phyloP scores from a whole-genome alignment of 2,113 vertebrate species.

The Nothoprocta pentlandii region DNA sequence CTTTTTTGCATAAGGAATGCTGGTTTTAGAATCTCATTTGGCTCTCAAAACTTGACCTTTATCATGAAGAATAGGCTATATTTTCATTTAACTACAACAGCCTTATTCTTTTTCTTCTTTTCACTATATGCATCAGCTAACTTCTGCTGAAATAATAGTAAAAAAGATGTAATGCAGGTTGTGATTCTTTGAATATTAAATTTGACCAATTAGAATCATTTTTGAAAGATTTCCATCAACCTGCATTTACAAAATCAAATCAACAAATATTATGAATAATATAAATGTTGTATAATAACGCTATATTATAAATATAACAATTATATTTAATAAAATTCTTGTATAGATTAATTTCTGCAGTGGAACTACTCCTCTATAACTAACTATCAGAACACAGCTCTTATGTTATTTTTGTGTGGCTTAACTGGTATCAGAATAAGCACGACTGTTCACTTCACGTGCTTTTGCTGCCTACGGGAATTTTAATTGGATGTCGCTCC shows the following conservation, averaged over 20 bases:
- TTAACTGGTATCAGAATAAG: background rate
- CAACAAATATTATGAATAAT: background rate
- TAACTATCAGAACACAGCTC: background rate
- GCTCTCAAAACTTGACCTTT: background rate
- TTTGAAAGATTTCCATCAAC: background rate
- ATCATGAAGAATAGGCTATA: background rate
- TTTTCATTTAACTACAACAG: background rate
- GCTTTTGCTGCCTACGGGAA: background rate
- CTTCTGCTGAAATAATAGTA: background rate
- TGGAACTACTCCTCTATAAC: background rate
- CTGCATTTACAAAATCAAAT: background rate
- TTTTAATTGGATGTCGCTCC: background rate
- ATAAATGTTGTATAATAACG: no score
- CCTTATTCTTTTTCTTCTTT: slow-evolving; percentile 8
- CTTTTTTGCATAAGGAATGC: slow-evolving; percentile 2
- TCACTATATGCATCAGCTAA: background rate
- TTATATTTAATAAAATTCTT: background rate
- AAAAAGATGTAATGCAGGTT: background rate
- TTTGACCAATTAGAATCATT: background rate
- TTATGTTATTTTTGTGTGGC: background rate
- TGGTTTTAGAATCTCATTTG: background rate
- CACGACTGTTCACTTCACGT: background rate
- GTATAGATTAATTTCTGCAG: background rate
- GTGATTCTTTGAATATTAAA: background rate
- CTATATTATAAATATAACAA: no score